phyloP scores from a whole-genome alignment of 2,797 vertebrate genomes.

The Graptemys geographica region DNA sequence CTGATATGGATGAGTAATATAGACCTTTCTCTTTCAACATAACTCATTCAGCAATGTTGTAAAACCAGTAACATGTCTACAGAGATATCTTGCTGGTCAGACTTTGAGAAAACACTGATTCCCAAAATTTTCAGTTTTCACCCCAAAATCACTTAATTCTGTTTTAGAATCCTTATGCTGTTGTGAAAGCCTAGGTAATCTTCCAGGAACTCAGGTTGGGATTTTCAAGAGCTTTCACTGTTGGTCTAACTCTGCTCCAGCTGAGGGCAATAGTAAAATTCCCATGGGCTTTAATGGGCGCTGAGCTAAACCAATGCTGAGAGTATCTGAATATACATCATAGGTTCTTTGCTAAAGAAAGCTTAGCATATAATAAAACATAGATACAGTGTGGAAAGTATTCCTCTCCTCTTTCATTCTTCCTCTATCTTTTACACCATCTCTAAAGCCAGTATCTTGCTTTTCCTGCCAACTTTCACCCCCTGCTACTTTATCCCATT shows the following conservation, averaged over 20 bases:
- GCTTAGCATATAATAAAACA: neutral
- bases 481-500: neutral
- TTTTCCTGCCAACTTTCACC: neutral
- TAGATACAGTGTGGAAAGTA: neutral
- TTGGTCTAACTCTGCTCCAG: constrained; percentile 4
- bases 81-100: neutral
- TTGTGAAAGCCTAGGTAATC: neutral
- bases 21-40: neutral
- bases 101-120: neutral
- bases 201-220: neutral
- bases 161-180: neutral
- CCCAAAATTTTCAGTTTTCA: neutral
- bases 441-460: neutral
- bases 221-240: constrained; percentile 22
- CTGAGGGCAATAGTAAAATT: constrained; percentile 1
- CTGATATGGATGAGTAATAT: neutral
- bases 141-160: neutral
- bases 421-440: neutral
- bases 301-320: constrained; percentile 4
- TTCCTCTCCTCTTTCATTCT: neutral
- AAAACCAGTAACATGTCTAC: neutral
- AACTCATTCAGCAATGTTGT: neutral
- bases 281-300: neutral
- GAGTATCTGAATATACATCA: neutral
- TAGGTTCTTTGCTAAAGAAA: neutral